Evolutionary conservation across 2,888 invertebrate species (phyloP).

Genomic region (Microctonus hyperodae): DNA sequence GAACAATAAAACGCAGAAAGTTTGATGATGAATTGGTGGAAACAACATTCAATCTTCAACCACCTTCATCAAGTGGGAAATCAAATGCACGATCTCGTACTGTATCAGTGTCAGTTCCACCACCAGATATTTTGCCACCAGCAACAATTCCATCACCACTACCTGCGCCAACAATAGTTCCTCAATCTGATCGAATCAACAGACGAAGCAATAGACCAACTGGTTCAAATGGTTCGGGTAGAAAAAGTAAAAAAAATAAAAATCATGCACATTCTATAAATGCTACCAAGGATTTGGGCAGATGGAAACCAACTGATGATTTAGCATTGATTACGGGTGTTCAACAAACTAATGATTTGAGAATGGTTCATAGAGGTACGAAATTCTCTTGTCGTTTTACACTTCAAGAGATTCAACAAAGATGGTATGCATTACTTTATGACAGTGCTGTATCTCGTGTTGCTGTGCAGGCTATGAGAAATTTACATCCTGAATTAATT

Average conservation of each 20-base stretch:
- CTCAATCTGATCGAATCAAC: conserved; percentile 54
- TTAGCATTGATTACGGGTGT: conserved; percentile 91
- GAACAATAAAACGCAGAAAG: conserved; percentile 93
- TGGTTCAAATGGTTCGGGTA: conserved; percentile 55
- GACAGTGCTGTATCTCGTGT: conserved; percentile 93
- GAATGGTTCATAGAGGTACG: conserved; percentile 86
- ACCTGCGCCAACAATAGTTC: conserved; percentile 48
- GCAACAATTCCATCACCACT: conserved; percentile 52
- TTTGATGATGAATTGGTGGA: conserved; percentile 98
- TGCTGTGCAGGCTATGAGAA: conserved; percentile 91
- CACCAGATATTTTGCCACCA: conserved; percentile 51
- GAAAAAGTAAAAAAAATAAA: conserved; percentile 66
- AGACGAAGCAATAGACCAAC: conserved; percentile 56
- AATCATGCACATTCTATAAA: conserved; percentile 72
- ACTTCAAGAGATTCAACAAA: conserved; percentile 89
- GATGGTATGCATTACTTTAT: conserved; percentile 96
- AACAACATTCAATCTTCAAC: conserved; percentile 61
- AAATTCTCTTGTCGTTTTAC: conserved; percentile 97
- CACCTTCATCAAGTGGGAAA: conserved; percentile 55
- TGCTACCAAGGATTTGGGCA: conserved; percentile 84
- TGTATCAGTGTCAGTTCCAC: conserved; percentile 51
- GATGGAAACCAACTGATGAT: conserved; percentile 99
- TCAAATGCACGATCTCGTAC: conserved; percentile 56
- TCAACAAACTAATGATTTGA: conserved; percentile 85
- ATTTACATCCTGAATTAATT: conserved; percentile 90